Evolutionary conservation across 2,888 invertebrate species (phyloP).

Genomic region (Eledona agricola): DNA sequence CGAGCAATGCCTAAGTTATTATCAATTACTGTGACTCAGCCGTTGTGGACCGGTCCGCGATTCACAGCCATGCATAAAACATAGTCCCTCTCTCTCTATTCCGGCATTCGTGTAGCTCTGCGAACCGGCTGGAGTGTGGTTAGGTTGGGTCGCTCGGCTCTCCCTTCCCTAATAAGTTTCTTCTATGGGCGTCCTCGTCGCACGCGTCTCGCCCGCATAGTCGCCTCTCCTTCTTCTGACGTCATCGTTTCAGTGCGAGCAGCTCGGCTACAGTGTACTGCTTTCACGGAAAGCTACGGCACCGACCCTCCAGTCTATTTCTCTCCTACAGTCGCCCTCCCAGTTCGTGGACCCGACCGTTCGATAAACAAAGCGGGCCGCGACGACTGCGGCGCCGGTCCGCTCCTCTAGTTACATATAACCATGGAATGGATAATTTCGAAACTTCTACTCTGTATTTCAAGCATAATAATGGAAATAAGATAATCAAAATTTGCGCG

Average conservation of each 20-base stretch:
- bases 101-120: constrained; percentile 62
- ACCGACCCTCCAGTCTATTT: constrained; percentile 64
- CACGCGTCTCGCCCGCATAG: constrained; percentile 29
- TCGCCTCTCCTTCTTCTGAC: constrained; percentile 57
- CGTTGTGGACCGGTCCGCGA: constrained; percentile 60
- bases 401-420: constrained; percentile 63
- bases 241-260: constrained; percentile 62
- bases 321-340: constrained; percentile 60
- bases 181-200: constrained; percentile 52
- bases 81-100: constrained; percentile 62
- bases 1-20: constrained; percentile 62
- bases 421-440: constrained; percentile 65
- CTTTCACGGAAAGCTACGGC: constrained; percentile 64
- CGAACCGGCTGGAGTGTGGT: constrained; percentile 60
- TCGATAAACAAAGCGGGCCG: constrained; percentile 58
- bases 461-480: constrained; percentile 65
- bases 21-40: constrained; percentile 65
- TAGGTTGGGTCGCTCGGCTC: constrained; percentile 62
- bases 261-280: constrained; percentile 62
- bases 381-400: constrained; percentile 51
- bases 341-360: constrained; percentile 43
- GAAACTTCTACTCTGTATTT: constrained; percentile 65
- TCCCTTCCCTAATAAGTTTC: constrained; percentile 61
- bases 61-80: constrained; percentile 62
- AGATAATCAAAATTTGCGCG: constrained; percentile 64